These are phyloP conservation scores for Aphelocoma californica DNA, from an alignment of 2,797 vertebrate species.

Conservation along the genomic window DNA sequence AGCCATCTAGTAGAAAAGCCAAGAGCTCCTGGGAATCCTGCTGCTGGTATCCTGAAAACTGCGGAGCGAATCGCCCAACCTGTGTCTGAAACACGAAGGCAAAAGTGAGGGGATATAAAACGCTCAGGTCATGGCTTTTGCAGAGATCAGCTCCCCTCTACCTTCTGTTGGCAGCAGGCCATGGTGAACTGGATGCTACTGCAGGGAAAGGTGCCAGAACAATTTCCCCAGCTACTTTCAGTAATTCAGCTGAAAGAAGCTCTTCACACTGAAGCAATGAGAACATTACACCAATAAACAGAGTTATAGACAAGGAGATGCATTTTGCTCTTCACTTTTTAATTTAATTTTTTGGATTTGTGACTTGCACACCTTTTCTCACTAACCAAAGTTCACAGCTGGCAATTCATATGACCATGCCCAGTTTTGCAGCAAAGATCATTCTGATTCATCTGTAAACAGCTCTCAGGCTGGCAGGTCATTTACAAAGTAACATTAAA, in stretches of 20 bases:
- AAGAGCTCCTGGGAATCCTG: slow-evolving; percentile 97
- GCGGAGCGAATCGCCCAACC: slow-evolving; percentile 94
- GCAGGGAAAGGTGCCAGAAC: background rate
- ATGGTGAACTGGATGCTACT: background rate
- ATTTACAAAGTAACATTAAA: background rate
- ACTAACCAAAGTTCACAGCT: background rate
- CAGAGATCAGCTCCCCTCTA: background rate
- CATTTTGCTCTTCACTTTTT: background rate
- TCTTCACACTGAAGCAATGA: background rate
- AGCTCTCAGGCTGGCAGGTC: background rate
- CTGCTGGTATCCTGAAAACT: slow-evolving; percentile 97
- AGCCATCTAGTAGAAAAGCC: slow-evolving; percentile 93
- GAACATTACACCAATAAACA: background rate
- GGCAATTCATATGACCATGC: background rate
- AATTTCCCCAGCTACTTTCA: background rate
- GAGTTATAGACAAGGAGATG: background rate
- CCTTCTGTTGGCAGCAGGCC: background rate
- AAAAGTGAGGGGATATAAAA: background rate
- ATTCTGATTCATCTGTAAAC: background rate
- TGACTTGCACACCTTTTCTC: background rate
- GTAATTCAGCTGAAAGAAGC: background rate
- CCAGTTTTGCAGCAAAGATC: background rate
- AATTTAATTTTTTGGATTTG: background rate
- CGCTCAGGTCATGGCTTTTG: background rate
- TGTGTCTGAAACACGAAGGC: slow-evolving; percentile 82